Evolutionary conservation across 1,140 invertebrate genomes (phyloP), one percentile per base, ranked within the genome.

Genomic region (Tachypleus tridentatus): DNA sequence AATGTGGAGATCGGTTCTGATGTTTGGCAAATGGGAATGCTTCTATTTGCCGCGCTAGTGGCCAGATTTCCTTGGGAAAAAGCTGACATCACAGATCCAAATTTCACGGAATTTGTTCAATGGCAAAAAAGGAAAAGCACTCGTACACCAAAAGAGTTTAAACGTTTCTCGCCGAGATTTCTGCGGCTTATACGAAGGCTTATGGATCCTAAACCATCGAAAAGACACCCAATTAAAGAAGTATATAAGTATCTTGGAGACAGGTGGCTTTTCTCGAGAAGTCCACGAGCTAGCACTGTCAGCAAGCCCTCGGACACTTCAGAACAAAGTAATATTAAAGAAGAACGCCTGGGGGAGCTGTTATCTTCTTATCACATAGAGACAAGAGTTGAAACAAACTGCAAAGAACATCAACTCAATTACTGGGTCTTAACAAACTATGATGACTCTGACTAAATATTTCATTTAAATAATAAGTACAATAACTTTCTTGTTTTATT

Each of bases 1-100:
- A 73, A 75, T 5, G 88, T 93, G 47, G 82, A 87, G 73, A 86
- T 87, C 64, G 86, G 85, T 57, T 90, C 93, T 72, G 93, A 97
- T 77, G 86, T 95, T 62, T 97, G 93, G 93, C 93, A 95, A 76
- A 91, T 94, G 76, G 93, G 87, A n/a, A 88, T 97, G 72, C 87
- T 97, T 64, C 81, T 96, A 72, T 95, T 95, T 76, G 89, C 94
- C 59, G 92, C 91, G 77, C 78, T 97, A 56, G 94, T 92, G 9
- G 92, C 92, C 48, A 93, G 90, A 77, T 84, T 96, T 72, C 93
- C 93, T 11, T 97, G 93, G 93, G 92, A 96, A 76, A 93, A 93
- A 76, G 93, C 93, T 1, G 86, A 89, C 68, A 76, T 77, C 29
- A 74, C 74, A 5, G 80, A 82, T 70, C 77, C 83, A 4, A 57